Conservation (phyloP, 2,888 invertebrate species). For the Macaria notata region DNA sequence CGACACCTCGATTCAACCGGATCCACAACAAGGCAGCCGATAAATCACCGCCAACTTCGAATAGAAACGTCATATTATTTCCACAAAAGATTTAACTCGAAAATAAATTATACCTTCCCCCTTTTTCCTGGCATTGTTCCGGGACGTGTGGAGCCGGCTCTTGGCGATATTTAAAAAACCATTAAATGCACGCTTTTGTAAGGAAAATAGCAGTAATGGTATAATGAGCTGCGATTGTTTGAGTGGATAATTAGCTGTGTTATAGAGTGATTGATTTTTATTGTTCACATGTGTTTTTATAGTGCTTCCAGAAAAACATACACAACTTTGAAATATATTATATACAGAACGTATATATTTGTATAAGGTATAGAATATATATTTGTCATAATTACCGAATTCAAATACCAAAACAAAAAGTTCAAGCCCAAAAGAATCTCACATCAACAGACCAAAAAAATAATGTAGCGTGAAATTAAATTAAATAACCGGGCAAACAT, state of each 20-base stretch:
- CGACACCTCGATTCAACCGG: slow-evolving; percentile 57
- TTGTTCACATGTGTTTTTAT: too few species aligned
- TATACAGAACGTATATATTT: too few species aligned
- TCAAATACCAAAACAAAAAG: neutral
- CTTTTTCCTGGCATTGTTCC: slow-evolving; percentile 74
- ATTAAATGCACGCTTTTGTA: slow-evolving; percentile 73
- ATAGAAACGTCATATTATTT: slow-evolving; percentile 84
- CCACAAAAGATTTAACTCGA: slow-evolving; percentile 83
- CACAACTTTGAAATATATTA: too few species aligned
- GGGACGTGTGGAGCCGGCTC: slow-evolving; percentile 76
- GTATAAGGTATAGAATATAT: too few species aligned
- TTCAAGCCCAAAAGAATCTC: slow-evolving; percentile 1
- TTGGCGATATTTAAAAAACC: slow-evolving; percentile 79
- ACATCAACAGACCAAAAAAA: slow-evolving; percentile 11
- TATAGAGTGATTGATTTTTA: too few species aligned
- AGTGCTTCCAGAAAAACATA: too few species aligned
- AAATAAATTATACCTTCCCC: slow-evolving; percentile 82
- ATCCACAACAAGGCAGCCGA: slow-evolving; percentile 69
- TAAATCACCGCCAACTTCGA: slow-evolving; percentile 81
- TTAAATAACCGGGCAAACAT: slow-evolving; percentile 39
- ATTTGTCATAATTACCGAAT: too few species aligned
- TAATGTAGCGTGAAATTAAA: slow-evolving; percentile 21
- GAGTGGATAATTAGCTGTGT: neutral
- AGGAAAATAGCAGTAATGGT: slow-evolving; percentile 17
- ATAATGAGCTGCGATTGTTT: slow-evolving; percentile 23